Percentiles rank a stretch among this genome's conserved stretches.
These are phyloP conservation scores for Ovis aries DNA, from an alignment of 2,113 vertebrate genomes.

Conservation along the genomic window ARS-UI_Ramb_v3.0 NC_056054.1:247917501-247918000, in stretches of 20 bases:
- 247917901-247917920: not conserved
- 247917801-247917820: not conserved
- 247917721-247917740: not conserved
- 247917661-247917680: not conserved
- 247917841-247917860: not conserved
- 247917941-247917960: no score
- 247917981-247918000: no score
- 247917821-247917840: not conserved
- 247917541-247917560: not conserved
- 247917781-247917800: not conserved
- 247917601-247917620: not conserved
- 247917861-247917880: not conserved
- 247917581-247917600: not conserved
- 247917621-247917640: not conserved
- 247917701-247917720: not conserved
- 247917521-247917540: not conserved
- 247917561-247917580: not conserved
- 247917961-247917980: no score
- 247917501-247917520: not conserved
- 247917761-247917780: not conserved
- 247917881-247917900: not conserved
- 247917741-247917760: not conserved
- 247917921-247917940: no score
- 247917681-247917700: not conserved
- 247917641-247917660: not conserved